Percentiles rank a stretch among this genome's conserved stretches.
Evolutionary conservation across 2,797 vertebrate species (phyloP).

Genomic region (Centropyge bicolor): DNA sequence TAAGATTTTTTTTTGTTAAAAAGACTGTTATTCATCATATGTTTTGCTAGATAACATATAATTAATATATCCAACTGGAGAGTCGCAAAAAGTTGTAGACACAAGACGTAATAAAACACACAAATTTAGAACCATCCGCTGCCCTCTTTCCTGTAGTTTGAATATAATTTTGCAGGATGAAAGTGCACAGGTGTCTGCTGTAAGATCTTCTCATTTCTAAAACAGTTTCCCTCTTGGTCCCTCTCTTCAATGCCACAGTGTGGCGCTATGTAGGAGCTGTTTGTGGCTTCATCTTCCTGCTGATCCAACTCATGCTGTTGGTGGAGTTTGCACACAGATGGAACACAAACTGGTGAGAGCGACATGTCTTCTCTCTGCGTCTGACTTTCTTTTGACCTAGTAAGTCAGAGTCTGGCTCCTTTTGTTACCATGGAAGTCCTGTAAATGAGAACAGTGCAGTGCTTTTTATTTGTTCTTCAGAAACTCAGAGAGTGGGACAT

Average conservation of each 20-base stretch:
- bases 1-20: not conserved
- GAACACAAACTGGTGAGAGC: slow-evolving; percentile 98
- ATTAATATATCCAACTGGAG: not conserved
- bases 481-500: slow-evolving; percentile 19
- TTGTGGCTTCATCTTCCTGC: slow-evolving; percentile 91
- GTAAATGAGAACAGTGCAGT: slow-evolving; percentile 19
- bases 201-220: not conserved
- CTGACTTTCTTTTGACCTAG: not conserved
- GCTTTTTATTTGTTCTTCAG: slow-evolving; percentile 32
- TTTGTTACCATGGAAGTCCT: not conserved
- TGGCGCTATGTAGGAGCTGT: slow-evolving; percentile 93
- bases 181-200: not conserved
- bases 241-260: slow-evolving; percentile 78
- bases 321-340: slow-evolving; percentile 98
- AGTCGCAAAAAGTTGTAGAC: not conserved
- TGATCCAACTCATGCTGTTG: slow-evolving; percentile 94
- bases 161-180: not conserved
- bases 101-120: not conserved
- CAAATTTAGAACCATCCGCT: not conserved
- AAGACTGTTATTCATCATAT: not conserved
- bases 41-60: not conserved
- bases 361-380: slow-evolving; percentile 13
- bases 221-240: slow-evolving; percentile 5
- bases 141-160: not conserved
- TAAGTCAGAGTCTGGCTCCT: not conserved